phyloP scores from a whole-genome alignment of 1,140 invertebrate species.

The Anoplolepis gracilipes region DNA sequence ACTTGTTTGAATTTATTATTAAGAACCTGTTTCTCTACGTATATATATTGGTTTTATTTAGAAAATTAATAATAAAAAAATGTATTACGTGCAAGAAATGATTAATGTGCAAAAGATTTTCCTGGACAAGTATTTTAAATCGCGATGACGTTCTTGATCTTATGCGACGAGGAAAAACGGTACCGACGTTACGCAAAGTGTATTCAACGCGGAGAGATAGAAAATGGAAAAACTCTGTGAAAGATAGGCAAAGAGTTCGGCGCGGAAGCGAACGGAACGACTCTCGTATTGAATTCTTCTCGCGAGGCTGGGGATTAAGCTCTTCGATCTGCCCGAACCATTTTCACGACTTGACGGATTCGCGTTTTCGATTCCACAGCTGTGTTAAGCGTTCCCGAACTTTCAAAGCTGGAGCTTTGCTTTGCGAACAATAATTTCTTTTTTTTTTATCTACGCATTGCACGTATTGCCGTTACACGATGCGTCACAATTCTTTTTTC shows the following conservation, averaged over 20 bases:
- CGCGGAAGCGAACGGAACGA: slow-evolving; percentile 34
- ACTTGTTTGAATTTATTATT: background rate
- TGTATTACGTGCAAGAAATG: slow-evolving; percentile 25
- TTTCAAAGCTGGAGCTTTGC: background rate
- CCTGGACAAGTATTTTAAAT: slow-evolving; percentile 12
- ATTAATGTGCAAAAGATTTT: slow-evolving; percentile 12
- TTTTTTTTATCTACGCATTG: background rate
- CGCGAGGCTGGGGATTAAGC: slow-evolving; percentile 76
- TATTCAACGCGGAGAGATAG: slow-evolving; percentile 64
- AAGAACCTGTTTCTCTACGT: too few species aligned
- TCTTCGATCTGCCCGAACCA: slow-evolving; percentile 71
- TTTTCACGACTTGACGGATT: slow-evolving; percentile 64
- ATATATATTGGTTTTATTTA: too few species aligned
- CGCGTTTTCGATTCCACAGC: slow-evolving; percentile 70
- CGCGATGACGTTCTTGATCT: slow-evolving; percentile 18
- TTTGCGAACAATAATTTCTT: background rate
- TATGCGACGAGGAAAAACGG: slow-evolving; percentile 18
- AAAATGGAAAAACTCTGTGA: slow-evolving; percentile 73
- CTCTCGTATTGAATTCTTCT: slow-evolving; percentile 73
- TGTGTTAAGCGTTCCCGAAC: slow-evolving; percentile 54
- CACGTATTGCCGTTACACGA: background rate
- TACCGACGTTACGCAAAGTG: slow-evolving; percentile 51
- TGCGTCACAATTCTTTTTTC: background rate
- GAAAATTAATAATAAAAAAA: slow-evolving; percentile 6
- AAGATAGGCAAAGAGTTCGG: slow-evolving; percentile 47